Evolutionary conservation across 2,888 invertebrate species (phyloP).

Genomic region (Thera britannica): DNA sequence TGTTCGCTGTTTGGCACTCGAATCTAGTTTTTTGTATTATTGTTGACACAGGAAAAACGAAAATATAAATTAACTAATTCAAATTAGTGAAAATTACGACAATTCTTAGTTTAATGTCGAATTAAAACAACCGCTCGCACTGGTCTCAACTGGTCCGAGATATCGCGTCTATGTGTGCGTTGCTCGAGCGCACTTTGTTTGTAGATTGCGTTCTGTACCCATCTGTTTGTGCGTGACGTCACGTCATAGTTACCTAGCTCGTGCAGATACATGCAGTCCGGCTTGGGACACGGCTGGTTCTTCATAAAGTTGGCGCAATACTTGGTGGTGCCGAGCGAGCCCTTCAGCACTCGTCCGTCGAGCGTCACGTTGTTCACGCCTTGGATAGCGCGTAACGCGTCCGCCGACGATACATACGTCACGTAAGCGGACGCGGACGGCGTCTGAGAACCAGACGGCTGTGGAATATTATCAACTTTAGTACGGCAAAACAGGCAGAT

Average conservation of each 20-base stretch:
- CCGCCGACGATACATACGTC: constrained; percentile 95
- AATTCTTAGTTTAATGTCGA: too few species aligned
- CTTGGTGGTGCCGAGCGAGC: constrained; percentile 99
- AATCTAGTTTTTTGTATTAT: too few species aligned
- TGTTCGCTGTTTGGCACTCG: too few species aligned
- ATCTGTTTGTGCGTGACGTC: background rate
- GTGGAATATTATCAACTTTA: background rate
- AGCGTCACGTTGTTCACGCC: constrained; percentile 98
- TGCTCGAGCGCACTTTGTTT: too few species aligned
- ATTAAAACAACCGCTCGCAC: too few species aligned
- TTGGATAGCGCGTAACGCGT: constrained; percentile 98
- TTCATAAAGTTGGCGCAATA: constrained; percentile 99
- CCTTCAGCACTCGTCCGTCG: constrained; percentile 98
- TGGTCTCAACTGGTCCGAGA: too few species aligned
- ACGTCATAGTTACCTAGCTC: constrained; percentile 89
- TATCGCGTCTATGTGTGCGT: too few species aligned
- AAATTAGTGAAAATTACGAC: too few species aligned
- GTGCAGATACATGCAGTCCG: constrained; percentile 99
- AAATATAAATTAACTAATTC: too few species aligned
- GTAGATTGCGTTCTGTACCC: too few species aligned
- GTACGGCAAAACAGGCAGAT: background rate
- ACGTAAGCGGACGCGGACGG: constrained; percentile 98
- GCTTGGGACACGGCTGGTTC: constrained; percentile 98
- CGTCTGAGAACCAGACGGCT: constrained; percentile 76
- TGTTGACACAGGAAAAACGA: too few species aligned